Conservation (phyloP, 2,113 vertebrate genomes). For the Phocoena phocoena region DNA sequence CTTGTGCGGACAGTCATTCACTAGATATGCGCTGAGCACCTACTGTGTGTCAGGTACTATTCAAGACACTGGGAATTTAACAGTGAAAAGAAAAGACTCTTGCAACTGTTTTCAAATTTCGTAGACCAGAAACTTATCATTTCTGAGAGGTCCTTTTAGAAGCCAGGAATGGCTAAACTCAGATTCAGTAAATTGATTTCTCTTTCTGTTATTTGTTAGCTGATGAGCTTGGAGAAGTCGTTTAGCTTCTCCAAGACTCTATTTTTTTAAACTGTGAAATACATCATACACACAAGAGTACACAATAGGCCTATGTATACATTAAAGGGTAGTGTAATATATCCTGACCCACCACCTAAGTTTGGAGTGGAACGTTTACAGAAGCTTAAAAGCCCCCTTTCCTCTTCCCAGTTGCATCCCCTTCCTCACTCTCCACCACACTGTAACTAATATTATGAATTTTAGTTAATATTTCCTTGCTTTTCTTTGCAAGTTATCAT, state of each 20-base stretch:
- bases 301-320: background rate
- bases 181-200: background rate
- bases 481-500: background rate
- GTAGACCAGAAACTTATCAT: background rate
- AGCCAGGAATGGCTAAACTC: background rate
- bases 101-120: background rate
- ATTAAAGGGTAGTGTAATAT: background rate
- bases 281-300: background rate
- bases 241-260: background rate
- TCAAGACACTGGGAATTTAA: background rate
- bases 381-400: background rate
- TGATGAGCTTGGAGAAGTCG: background rate
- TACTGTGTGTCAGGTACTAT: background rate
- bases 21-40: background rate
- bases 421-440: background rate
- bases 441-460: background rate
- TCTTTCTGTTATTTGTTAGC: background rate
- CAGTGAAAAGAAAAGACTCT: background rate
- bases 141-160: background rate
- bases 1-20: background rate
- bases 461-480: background rate
- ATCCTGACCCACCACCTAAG: background rate
- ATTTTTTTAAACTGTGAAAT: background rate
- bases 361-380: background rate
- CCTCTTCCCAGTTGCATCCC: background rate